Evolutionary conservation across 2,888 invertebrate species (phyloP).

Genomic region (Cosmorhoe ocellata): DNA sequence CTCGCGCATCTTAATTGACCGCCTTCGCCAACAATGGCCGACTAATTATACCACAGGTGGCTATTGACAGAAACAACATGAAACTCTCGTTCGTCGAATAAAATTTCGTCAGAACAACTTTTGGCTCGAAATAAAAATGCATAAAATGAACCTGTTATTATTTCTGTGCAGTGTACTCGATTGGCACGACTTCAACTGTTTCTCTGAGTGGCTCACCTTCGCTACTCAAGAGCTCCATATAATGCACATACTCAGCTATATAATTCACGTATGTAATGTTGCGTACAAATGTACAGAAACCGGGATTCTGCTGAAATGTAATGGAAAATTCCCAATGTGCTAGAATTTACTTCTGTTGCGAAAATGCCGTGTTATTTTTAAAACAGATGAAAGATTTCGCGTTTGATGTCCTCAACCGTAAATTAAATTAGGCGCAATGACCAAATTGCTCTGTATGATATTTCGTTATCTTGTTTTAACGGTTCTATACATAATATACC

Average conservation of each 20-base stretch:
- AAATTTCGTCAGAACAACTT: conserved; percentile 20
- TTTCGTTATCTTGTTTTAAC: no score
- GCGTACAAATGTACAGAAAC: conserved; percentile 24
- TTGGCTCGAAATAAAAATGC: conserved; percentile 33
- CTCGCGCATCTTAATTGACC: conserved; percentile 71
- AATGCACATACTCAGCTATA: conserved; percentile 31
- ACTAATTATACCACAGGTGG: conserved; percentile 65
- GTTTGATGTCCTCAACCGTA: conserved; percentile 1
- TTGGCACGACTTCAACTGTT: conserved; percentile 68
- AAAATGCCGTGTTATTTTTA: conserved; percentile 17
- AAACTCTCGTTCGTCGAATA: conserved; percentile 14
- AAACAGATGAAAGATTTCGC: conserved; percentile 12
- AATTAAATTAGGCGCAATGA: conserved; percentile 3
- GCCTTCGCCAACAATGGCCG: conserved; percentile 58
- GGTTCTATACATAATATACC: background rate
- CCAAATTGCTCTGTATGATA: conserved; percentile 1
- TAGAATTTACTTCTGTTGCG: conserved; percentile 14
- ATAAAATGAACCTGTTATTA: conserved; percentile 40
- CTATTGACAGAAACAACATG: conserved; percentile 36
- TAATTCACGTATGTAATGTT: background rate
- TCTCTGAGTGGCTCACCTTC: conserved; percentile 66
- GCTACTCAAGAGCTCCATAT: conserved; percentile 44
- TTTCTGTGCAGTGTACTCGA: conserved; percentile 52
- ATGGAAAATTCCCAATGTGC: conserved; percentile 30
- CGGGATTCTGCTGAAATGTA: conserved; percentile 27